These are phyloP conservation scores for Protonemura montana DNA, from an alignment of 2,888 invertebrate species.

Conservation along the genomic window DNA sequence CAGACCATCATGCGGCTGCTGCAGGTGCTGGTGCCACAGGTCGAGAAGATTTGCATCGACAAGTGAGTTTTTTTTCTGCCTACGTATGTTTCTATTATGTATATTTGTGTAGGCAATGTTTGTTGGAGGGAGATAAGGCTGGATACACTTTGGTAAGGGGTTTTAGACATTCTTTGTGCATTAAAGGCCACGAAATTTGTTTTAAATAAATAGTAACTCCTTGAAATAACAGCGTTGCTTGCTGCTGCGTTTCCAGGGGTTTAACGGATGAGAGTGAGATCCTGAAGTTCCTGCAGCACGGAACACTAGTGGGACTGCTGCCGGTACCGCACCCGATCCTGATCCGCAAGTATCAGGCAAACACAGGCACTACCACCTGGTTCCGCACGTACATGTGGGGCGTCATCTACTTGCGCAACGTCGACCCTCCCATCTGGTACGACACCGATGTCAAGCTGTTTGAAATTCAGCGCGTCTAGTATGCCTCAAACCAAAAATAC, in stretches of 20 bases:
- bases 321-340: slow-evolving; percentile 99
- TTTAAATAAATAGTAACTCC: too few species aligned
- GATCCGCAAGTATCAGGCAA: slow-evolving; percentile 98
- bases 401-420: slow-evolving; percentile 96
- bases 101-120: too few species aligned
- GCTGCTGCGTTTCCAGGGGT: slow-evolving; percentile 69
- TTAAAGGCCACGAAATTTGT: too few species aligned
- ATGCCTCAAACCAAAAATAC: too few species aligned
- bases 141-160: too few species aligned
- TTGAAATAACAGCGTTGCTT: not conserved
- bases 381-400: slow-evolving; percentile 99
- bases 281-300: slow-evolving; percentile 97
- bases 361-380: slow-evolving; percentile 98
- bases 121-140: too few species aligned
- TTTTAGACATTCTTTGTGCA: too few species aligned
- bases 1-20: slow-evolving; percentile 99
- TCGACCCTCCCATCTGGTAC: slow-evolving; percentile 99
- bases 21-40: slow-evolving; percentile 98
- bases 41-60: slow-evolving; percentile 99
- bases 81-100: too few species aligned
- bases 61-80: too few species aligned
- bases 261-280: slow-evolving; percentile 99
- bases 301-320: slow-evolving; percentile 94
- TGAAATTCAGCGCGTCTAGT: slow-evolving; percentile 92
- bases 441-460: slow-evolving; percentile 99